Conservation (phyloP, 2,888 invertebrate genomes). For the Orchesella flavescens region DNA sequence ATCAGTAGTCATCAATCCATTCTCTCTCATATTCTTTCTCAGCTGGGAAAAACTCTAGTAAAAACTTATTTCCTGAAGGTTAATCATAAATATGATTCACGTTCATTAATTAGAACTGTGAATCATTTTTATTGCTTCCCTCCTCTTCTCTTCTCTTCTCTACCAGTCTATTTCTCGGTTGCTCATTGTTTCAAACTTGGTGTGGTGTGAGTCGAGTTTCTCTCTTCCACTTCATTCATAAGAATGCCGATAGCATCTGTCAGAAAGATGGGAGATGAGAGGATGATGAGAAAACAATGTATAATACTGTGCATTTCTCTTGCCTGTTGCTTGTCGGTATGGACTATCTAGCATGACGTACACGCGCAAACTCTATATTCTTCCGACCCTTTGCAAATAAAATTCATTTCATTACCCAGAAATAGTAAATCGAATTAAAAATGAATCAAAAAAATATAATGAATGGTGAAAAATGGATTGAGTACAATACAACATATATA, state of each 20-base stretch:
- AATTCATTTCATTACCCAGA: constrained; percentile 36
- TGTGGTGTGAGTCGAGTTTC: background rate
- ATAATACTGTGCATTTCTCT: too few species aligned
- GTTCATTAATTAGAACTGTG: constrained; percentile 61
- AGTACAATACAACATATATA: background rate
- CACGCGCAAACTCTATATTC: background rate
- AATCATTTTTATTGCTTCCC: constrained; percentile 60
- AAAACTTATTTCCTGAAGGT: constrained; percentile 53
- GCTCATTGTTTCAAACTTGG: constrained; percentile 45
- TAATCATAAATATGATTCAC: constrained; percentile 54
- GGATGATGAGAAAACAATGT: too few species aligned
- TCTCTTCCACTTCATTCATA: constrained; percentile 52
- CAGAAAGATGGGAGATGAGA: background rate
- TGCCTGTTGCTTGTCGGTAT: too few species aligned
- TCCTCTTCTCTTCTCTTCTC: background rate
- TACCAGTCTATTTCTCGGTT: constrained; percentile 1
- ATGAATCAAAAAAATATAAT: constrained; percentile 54
- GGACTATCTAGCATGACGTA: constrained; percentile 11
- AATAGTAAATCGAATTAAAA: constrained; percentile 62
- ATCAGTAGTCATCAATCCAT: constrained; percentile 22
- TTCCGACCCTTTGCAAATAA: constrained; percentile 12
- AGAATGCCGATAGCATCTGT: constrained; percentile 4
- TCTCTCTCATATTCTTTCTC: constrained; percentile 16
- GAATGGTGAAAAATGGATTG: constrained; percentile 33
- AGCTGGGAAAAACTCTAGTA: constrained; percentile 20